A percentile compares a stretch with the other conserved stretches of the same genome.
Evolutionary conservation across 2,797 vertebrate genomes (phyloP).

Genomic region (Philypnodon macrostomus): DNA sequence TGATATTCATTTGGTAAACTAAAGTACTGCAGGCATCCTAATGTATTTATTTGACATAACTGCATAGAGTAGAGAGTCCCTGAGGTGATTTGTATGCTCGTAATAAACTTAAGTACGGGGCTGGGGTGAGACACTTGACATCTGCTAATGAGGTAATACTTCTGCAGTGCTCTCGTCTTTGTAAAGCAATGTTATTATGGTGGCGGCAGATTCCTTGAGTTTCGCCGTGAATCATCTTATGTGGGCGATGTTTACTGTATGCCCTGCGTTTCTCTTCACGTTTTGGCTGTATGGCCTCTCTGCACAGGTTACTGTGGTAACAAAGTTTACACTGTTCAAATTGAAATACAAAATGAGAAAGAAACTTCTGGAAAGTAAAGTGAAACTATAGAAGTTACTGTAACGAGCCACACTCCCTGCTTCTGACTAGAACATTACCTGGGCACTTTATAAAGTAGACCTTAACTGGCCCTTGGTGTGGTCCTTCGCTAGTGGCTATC

Average conservation of each 20-base stretch:
- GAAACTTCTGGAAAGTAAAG: conserved; percentile 4
- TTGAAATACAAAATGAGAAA: conserved; percentile 3
- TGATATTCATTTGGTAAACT: too few species aligned
- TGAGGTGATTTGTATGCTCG: conserved; percentile 3
- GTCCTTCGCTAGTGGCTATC: too few species aligned
- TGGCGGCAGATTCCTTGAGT: conserved; percentile 10
- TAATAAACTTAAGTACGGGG: conserved; percentile 11
- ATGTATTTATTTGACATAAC: conserved; percentile 7
- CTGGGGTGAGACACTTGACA: conserved; percentile 15
- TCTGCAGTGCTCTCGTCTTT: conserved; percentile 8
- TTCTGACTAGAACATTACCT: too few species aligned
- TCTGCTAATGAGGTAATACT: conserved; percentile 10
- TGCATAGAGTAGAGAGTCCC: conserved; percentile 7
- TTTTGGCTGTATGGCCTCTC: conserved; percentile 21
- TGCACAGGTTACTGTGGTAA: conserved; percentile 43
- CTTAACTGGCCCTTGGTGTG: too few species aligned
- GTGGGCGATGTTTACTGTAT: conserved; percentile 47
- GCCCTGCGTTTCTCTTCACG: conserved; percentile 30
- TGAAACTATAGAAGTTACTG: neutral
- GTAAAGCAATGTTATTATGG: conserved; percentile 21
- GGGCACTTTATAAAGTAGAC: too few species aligned
- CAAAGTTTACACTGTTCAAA: conserved; percentile 35
- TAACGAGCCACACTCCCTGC: too few species aligned
- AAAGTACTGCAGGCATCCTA: neutral
- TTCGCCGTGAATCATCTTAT: conserved; percentile 41